These are phyloP conservation scores for Phataginus tricuspis DNA, from an alignment of 2,797 vertebrate genomes.

Conservation along the genomic window DNA sequence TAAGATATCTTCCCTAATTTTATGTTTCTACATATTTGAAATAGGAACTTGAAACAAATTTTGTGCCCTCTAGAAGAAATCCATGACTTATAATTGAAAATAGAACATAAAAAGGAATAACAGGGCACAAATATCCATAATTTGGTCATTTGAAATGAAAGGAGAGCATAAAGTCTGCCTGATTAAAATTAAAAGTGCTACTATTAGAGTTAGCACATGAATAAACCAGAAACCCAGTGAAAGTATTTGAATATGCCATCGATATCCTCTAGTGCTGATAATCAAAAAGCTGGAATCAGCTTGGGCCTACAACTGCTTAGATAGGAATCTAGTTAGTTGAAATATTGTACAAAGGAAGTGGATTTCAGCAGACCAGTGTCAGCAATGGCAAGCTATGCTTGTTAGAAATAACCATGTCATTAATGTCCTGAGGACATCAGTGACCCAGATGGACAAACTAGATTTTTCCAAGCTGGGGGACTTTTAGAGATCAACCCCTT, in stretches of 20 bases:
- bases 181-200: slow-evolving; percentile 75
- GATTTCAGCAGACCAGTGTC: not conserved
- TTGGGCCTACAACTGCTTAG: slow-evolving; percentile 21
- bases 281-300: slow-evolving; percentile 40
- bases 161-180: slow-evolving; percentile 62
- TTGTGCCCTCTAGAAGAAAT: slow-evolving; percentile 58
- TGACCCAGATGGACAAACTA: slow-evolving; percentile 55
- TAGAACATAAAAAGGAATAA: slow-evolving; percentile 69
- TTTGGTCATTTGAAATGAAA: slow-evolving; percentile 73
- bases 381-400: slow-evolving; percentile 4
- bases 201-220: slow-evolving; percentile 59
- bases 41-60: slow-evolving; percentile 54
- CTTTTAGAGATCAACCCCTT: slow-evolving; percentile 25
- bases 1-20: slow-evolving; percentile 68
- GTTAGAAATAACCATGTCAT: slow-evolving; percentile 35
- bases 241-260: slow-evolving; percentile 53
- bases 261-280: slow-evolving; percentile 30
- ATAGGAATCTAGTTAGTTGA: not conserved
- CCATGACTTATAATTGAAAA: slow-evolving; percentile 65
- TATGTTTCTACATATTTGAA: slow-evolving; percentile 67
- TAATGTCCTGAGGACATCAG: slow-evolving; percentile 29
- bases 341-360: not conserved
- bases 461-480: slow-evolving; percentile 59
- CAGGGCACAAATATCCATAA: slow-evolving; percentile 70
- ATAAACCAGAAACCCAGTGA: slow-evolving; percentile 55